Conservation (phyloP, 2,797 vertebrate genomes). For the Molossus molossus region DNA sequence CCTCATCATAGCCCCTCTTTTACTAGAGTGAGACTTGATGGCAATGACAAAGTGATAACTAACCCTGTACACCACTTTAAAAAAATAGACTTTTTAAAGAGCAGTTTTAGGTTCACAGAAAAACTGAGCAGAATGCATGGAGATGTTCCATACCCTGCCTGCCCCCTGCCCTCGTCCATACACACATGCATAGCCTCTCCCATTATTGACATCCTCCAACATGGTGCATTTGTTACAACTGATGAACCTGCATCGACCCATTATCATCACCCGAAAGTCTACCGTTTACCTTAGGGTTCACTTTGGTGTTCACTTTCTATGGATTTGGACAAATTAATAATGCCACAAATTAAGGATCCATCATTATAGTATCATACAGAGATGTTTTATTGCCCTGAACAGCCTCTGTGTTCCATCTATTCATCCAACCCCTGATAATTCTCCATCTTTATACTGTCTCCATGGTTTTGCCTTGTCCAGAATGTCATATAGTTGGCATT, state of each 20-base stretch:
- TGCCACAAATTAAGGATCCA: neutral
- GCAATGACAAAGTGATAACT: neutral
- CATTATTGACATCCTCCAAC: neutral
- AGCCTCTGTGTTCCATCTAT: neutral
- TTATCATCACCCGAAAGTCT: neutral
- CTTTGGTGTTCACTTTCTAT: neutral
- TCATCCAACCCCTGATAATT: neutral
- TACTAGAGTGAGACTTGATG: neutral
- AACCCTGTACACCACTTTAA: neutral
- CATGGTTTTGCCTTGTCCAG: neutral
- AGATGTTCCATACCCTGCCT: neutral
- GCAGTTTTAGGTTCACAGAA: constrained; percentile 16
- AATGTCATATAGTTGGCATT: neutral
- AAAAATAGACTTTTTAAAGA: constrained; percentile 37
- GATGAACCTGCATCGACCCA: neutral
- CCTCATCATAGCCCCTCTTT: neutral
- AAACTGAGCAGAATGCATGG: neutral
- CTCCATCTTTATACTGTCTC: neutral
- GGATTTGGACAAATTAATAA: neutral
- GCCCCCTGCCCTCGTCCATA: neutral
- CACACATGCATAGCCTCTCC: neutral
- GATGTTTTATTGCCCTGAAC: neutral
- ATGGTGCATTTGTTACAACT: neutral
- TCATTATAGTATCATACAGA: neutral
- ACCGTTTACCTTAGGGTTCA: neutral